Evolutionary conservation across 2,797 vertebrate species (phyloP), one percentile per base, ranked within the genome.

Genomic region (Glyptemys insculpta): DNA sequence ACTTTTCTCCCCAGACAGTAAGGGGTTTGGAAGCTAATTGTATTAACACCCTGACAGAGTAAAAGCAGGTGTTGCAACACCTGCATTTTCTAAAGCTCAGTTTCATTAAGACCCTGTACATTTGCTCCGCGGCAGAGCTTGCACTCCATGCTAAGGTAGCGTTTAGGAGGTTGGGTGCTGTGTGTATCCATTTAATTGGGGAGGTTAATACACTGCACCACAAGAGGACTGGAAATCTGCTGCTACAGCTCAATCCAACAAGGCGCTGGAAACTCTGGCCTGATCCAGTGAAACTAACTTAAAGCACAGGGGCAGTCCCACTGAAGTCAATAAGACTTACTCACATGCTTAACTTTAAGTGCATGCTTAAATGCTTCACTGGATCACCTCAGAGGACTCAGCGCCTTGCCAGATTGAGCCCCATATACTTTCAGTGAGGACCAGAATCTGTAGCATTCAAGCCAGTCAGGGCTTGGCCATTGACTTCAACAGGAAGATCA

Each of bases 61-160:
- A 62, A 86, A 95, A 97, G 84, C 97, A 97, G 98, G 97, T 98
- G 97, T 89, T 96, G 83, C 88, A 87, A 97, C 98, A 98, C 97
- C 98, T 98, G 97, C 97, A 62, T 88, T 96, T 97, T 91, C 92
- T 91, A 85, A 95, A 92, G 92, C 95, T 92, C 96, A 95, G 87
- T 95, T 97, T 96, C n/a, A 3, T 91, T 50, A 81, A 97, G 83
- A 97, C 96, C 87, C 92, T 87, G 41, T 19, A 59, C 37, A 23
- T 90, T 96, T 96, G 81, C 1, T 2, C 83, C 76, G 83, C 5
- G 7, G 31, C 10, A 4, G 68, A 72, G 31, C 25, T 3, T 5
- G n/a, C 11, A 11, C 3, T 47, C 89, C 81, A 7, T 27, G 4
- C 31, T 86, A 79, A 50, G 23, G n/a, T 81, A 76, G 8, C 37